A percentile compares a stretch with the other conserved stretches of the same genome.
Conservation (phyloP, 2,113 vertebrate species). For the Symphodus melops region DNA sequence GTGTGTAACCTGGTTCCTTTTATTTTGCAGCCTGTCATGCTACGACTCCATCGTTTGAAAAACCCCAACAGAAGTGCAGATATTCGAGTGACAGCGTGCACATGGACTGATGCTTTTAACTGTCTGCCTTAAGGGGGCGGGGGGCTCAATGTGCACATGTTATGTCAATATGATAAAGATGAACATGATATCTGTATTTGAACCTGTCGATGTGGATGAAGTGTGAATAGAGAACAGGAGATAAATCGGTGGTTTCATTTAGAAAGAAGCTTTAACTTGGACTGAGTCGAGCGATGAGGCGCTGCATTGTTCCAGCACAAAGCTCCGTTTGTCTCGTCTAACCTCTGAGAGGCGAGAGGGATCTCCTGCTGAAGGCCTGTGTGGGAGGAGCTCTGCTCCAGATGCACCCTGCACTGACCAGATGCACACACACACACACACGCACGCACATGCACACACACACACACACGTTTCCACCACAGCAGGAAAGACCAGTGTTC, state of each 20-base stretch:
- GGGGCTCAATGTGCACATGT: too few relatives aligned
- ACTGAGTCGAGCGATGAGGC: conserved; percentile 29
- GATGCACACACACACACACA: conserved; percentile 34
- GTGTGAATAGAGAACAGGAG: neutral
- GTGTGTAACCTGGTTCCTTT: too few relatives aligned
- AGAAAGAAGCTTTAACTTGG: conserved; percentile 42
- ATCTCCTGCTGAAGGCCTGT: conserved; percentile 55
- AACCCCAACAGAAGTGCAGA: too few relatives aligned
- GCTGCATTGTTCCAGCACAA: conserved; percentile 63
- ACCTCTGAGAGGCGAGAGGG: conserved; percentile 37
- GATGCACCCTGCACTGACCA: conserved; percentile 65
- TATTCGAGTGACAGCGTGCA: too few relatives aligned
- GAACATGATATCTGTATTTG: neutral
- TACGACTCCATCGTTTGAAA: too few relatives aligned
- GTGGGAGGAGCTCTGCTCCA: conserved; percentile 72
- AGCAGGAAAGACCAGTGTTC: conserved; percentile 57
- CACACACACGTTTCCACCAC: conserved; percentile 11
- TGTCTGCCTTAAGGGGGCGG: too few relatives aligned
- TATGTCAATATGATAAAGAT: neutral
- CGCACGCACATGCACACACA: neutral
- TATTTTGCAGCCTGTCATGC: too few relatives aligned
- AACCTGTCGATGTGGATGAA: neutral
- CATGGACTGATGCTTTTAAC: too few relatives aligned
- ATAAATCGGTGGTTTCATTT: neutral
- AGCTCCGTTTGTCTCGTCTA: conserved; percentile 57